Conservation (phyloP, 2,888 invertebrate genomes). For the Timema podura region DNA sequence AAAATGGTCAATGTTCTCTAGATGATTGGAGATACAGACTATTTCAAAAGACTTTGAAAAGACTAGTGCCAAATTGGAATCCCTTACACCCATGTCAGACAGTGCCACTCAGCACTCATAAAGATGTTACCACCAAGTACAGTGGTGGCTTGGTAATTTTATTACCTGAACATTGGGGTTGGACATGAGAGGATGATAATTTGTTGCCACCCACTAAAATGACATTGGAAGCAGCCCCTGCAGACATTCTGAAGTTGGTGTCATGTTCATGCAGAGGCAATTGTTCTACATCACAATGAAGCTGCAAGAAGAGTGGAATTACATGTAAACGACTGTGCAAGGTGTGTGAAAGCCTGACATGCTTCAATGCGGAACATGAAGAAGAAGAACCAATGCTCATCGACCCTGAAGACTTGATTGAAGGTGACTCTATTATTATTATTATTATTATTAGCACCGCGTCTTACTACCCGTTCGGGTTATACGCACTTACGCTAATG, state of each 20-base stretch:
- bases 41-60: not conserved
- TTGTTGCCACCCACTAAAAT: too few species aligned
- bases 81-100: not conserved
- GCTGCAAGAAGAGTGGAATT: slow-evolving; percentile 9
- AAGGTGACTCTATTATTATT: too few species aligned
- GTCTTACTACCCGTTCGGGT: too few species aligned
- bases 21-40: not conserved
- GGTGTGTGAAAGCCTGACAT: slow-evolving; percentile 11
- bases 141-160: not conserved
- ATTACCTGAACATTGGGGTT: not conserved
- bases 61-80: slow-evolving; percentile 1
- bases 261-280: slow-evolving; percentile 10
- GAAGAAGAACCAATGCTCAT: not conserved
- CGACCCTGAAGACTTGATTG: too few species aligned
- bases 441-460: too few species aligned
- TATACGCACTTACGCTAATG: too few species aligned
- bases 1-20: not conserved
- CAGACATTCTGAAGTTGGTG: slow-evolving; percentile 14
- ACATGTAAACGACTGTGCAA: slow-evolving; percentile 13
- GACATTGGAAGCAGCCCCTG: slow-evolving; percentile 13
- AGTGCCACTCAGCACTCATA: not conserved
- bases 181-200: not conserved
- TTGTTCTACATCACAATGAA: too few species aligned
- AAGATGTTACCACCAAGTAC: not conserved
- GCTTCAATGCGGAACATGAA: slow-evolving; percentile 13